A percentile compares a stretch with the other conserved stretches of the same genome.
Evolutionary conservation across 1,140 invertebrate species (phyloP).

Genomic region (Habropoda laboriosa): DNA sequence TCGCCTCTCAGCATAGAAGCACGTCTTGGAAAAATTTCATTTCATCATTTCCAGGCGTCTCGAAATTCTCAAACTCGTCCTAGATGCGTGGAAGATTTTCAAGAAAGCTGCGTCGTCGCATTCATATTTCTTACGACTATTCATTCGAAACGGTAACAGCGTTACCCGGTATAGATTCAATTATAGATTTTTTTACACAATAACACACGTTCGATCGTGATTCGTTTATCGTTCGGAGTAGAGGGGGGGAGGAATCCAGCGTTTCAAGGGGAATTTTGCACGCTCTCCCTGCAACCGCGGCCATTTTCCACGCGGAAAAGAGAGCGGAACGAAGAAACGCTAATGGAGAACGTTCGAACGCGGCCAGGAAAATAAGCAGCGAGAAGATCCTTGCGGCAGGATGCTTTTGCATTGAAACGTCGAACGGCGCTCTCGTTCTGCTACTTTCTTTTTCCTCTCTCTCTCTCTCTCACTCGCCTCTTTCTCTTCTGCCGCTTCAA

Average conservation of each 20-base stretch:
- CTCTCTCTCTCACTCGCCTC: neutral
- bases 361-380: constrained; percentile 62
- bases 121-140: constrained; percentile 22
- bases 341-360: constrained; percentile 68
- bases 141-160: constrained; percentile 19
- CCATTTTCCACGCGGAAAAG: constrained; percentile 48
- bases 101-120: neutral
- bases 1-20: neutral
- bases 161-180: constrained; percentile 20
- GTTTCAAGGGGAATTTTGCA: constrained; percentile 5
- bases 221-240: constrained; percentile 35
- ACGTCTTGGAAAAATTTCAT: neutral
- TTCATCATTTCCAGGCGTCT: no score
- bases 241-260: neutral
- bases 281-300: constrained; percentile 12
- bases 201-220: constrained; percentile 33
- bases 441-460: neutral
- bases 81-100: neutral
- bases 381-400: constrained; percentile 48
- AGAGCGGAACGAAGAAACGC: constrained; percentile 52
- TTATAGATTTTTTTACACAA: constrained; percentile 39
- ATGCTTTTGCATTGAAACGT: constrained; percentile 67
- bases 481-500: neutral
- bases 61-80: neutral
- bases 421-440: constrained; percentile 20